These are phyloP conservation scores for Macaria liturata DNA, from an alignment of 2,888 invertebrate species.

Conservation along the genomic window DNA sequence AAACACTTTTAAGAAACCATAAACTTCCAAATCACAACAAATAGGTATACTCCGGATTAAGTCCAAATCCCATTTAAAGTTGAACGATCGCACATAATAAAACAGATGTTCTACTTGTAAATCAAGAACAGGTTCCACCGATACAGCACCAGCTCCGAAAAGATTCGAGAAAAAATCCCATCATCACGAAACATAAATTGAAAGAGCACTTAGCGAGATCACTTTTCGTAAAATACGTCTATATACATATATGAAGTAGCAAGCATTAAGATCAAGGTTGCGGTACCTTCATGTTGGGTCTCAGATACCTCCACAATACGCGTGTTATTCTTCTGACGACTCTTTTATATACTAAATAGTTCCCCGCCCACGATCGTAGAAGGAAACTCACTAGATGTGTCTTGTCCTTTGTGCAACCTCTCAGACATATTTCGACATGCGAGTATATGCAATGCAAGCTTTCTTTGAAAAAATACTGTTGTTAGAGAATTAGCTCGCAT, in stretches of 20 bases:
- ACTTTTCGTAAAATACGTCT: constrained; percentile 23
- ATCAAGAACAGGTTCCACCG: constrained; percentile 28
- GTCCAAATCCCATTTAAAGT: constrained; percentile 8
- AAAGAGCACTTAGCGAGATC: constrained; percentile 19
- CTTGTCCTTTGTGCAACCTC: constrained; percentile 37
- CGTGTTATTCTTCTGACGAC: constrained; percentile 53
- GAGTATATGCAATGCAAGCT: not conserved
- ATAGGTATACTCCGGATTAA: not conserved
- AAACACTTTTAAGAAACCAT: not conserved
- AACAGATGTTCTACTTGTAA: constrained; percentile 7
- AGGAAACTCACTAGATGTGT: constrained; percentile 65
- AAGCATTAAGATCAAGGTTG: constrained; percentile 31
- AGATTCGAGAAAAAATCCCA: constrained; percentile 21
- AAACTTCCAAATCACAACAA: not conserved
- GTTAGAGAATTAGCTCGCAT: no score
- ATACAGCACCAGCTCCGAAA: constrained; percentile 21
- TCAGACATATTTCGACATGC: constrained; percentile 7
- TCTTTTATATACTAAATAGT: constrained; percentile 65
- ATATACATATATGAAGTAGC: not conserved
- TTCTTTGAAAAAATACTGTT: no score
- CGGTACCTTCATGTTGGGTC: constrained; percentile 70
- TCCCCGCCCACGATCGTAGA: constrained; percentile 65
- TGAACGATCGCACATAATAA: constrained; percentile 12
- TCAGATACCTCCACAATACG: constrained; percentile 61
- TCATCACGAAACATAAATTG: constrained; percentile 13